Evolutionary conservation across 2,888 invertebrate genomes (phyloP), one percentile per base, ranked within the genome.

Genomic region (Lottia scabra): DNA sequence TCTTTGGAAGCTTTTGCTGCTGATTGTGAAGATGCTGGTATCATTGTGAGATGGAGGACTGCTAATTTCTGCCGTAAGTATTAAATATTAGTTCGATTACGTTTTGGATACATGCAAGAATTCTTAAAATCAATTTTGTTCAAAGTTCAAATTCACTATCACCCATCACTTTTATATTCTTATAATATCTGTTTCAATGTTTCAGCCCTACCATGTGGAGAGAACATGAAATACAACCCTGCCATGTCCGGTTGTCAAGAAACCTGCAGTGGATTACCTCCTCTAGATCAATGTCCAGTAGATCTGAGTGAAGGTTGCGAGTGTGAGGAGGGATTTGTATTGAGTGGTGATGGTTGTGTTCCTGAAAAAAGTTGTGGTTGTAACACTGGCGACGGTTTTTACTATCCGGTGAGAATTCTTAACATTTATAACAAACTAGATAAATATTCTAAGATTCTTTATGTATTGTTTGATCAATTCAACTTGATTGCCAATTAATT

Each of bases 311-410:
- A 87, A 71, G 86, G 87, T 8, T 87, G 87, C 73, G 75, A 77
- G 63, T 87, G 87, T 74, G 82, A 84, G 66, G 70, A 78, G 5
- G 87, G 87, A 43, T 85, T 78, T 72, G 81, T 85, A 0, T 70
- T 76, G 8, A 78, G 76, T 71, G 78, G 73, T 4, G 63, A 65
- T 12, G 56, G 68, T 27, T 83, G 83, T 72, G 79, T 83, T 10
- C 38, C 23, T n/a, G 63, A 71, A 27, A 72, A 72, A 15, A 68
- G 80, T 15, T 83, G 83, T 78, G 83, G 82, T 70, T 87, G 87
- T 75, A 56, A 19, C 10, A 72, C 75, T 10, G 84, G 82, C 65
- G 69, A 75, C 23, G 71, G 79, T 12, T 63, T 75, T 44, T 80
- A 80, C 45, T 76, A 63, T 63, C 78, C 78, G 23, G 80, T 80